phyloP scores from a whole-genome alignment of 2,113 vertebrate genomes.

The Collichthys lucidus region DNA sequence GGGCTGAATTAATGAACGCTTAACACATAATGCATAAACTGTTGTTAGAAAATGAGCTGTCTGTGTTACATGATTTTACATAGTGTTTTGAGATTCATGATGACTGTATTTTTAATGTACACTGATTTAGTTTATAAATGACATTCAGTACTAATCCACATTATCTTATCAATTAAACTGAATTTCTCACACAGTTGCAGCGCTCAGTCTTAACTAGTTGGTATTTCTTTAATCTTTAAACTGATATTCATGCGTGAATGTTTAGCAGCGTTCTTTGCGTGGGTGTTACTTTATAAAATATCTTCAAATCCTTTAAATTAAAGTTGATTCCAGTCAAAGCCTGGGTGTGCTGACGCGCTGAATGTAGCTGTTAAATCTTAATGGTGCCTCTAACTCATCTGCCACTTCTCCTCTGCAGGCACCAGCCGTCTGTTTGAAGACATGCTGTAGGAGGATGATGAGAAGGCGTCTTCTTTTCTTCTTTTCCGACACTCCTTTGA shows the following conservation, averaged over 20 bases:
- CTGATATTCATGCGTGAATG: neutral
- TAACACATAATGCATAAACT: neutral
- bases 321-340: neutral
- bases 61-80: neutral
- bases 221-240: neutral
- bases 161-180: neutral
- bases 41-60: neutral
- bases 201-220: neutral
- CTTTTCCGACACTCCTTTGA: slow-evolving; percentile 12
- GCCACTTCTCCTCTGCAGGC: neutral
- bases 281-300: neutral
- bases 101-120: too few relatives aligned
- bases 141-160: neutral
- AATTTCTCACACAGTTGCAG: neutral
- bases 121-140: neutral
- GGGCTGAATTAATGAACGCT: neutral
- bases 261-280: neutral
- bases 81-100: neutral
- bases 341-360: neutral
- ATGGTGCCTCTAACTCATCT: neutral
- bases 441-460: slow-evolving; percentile 20
- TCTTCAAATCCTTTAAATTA: neutral
- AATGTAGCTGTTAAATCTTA: neutral
- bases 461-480: slow-evolving; percentile 26
- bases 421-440: slow-evolving; percentile 16